Evolutionary conservation across 2,797 vertebrate genomes (phyloP).

Genomic region (Eulemur coronatus): DNA sequence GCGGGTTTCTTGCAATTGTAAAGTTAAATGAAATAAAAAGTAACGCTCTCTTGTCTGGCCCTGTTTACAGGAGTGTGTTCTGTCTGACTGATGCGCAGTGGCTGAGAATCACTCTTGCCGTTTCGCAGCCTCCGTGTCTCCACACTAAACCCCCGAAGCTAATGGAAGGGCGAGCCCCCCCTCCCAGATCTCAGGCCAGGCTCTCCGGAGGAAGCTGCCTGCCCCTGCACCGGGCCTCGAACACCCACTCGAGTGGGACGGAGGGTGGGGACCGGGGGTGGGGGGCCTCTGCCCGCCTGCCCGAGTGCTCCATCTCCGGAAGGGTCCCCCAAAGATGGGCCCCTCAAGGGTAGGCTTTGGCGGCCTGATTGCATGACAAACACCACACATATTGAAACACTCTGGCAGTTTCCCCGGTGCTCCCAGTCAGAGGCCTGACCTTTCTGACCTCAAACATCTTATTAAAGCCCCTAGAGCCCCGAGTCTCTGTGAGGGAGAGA

Average conservation of each 20-base stretch:
- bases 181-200: too few relatives aligned
- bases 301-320: not conserved
- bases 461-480: conserved; percentile 90
- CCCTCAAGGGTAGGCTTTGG: conserved; percentile 53
- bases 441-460: conserved; percentile 91
- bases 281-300: not conserved
- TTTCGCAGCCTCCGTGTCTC: accelerated
- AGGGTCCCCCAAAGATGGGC: conserved; percentile 41
- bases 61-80: not conserved
- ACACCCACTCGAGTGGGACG: not conserved
- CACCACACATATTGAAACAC: conserved; percentile 87
- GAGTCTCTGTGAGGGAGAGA: conserved; percentile 86
- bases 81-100: not conserved
- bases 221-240: not conserved
- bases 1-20: accelerated
- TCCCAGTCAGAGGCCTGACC: conserved; percentile 87
- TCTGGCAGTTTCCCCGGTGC: conserved; percentile 85
- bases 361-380: conserved; percentile 82
- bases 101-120: not conserved
- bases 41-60: not conserved
- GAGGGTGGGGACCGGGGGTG: not conserved
- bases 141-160: not conserved
- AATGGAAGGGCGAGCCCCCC: not conserved
- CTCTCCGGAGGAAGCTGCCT: not conserved
- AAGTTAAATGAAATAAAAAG: not conserved